Base-by-base conservation (phyloP, 2,797 vertebrate genomes). In the Lagocephalus sceleratus region DNA sequence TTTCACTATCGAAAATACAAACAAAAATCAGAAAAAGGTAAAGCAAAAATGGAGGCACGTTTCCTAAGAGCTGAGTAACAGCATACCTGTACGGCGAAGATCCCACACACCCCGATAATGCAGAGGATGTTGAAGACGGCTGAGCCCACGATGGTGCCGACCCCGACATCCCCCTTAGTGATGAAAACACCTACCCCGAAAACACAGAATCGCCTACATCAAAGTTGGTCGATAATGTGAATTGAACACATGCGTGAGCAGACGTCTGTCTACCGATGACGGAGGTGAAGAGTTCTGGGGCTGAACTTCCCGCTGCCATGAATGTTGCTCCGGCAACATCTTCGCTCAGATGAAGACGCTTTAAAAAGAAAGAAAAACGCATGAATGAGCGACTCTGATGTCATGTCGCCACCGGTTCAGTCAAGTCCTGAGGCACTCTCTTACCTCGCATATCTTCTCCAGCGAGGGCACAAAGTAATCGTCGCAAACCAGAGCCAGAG, bases 231-330 rank as follows among this genome's bases (percentile, higher is more conserved):
- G 4, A 4, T 12, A 14, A 5, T 35, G 10, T 35, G 32, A 35
- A 35, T 35, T 42, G 2, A 42, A 42, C 16, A 19, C 17, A n/a
- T 2, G 16, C 2, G 40, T 8, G 17, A n/a, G n/a, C n/a, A n/a
- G 1, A 19, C n/a, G 17, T 17, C n/a, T 42, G 17, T 42, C 17
- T 44, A 98, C 96, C 96, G 82, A 98, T 98, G 78, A 98, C 91
- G 16, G 96, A 99, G n/a, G 96, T 99, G 85, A 99, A 99, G 38
- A 99, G 88, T 77, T 99, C 96, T 2, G 96, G 96, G 55, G 96
- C 96, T 1, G 96, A 99, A 78, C 96, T 99, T 76, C 96, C 96
- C 0, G 96, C 96, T 17, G 96, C 96, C 96, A 99, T 99, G 79
- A 98, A 98, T 0, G 96, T 98, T 5, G 96, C 96, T 43, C 96